Percentiles rank a stretch among this genome's conserved stretches.
Conservation (phyloP, 2,797 vertebrate genomes). For the Ctenochaetus hawaiiensis region DNA sequence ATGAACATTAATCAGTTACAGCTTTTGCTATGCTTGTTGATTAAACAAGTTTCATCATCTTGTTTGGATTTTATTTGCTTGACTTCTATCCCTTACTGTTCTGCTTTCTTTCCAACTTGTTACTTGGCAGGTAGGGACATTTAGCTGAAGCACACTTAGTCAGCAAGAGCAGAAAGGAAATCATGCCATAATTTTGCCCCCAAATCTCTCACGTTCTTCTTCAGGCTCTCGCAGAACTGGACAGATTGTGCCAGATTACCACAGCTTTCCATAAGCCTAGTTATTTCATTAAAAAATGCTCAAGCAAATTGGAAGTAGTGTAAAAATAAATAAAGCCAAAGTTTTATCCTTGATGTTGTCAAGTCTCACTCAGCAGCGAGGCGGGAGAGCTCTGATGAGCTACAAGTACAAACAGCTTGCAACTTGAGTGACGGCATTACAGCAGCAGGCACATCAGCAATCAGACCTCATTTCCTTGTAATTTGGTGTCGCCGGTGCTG, state of each 20-base stretch:
- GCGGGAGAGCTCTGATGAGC: slow-evolving; percentile 66
- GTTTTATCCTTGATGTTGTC: slow-evolving; percentile 42
- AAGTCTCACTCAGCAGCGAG: slow-evolving; percentile 42
- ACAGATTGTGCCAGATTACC: slow-evolving; percentile 26
- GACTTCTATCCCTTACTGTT: background rate
- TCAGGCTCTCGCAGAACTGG: background rate
- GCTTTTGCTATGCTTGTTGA: background rate
- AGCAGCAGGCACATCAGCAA: slow-evolving; percentile 76
- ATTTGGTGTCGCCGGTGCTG: slow-evolving; percentile 66
- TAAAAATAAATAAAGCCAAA: slow-evolving; percentile 36
- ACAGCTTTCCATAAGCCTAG: slow-evolving; percentile 6
- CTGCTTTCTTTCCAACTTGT: background rate
- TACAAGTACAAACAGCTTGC: slow-evolving; percentile 66
- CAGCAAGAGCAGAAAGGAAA: slow-evolving; percentile 13
- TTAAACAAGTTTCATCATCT: background rate
- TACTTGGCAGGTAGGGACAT: background rate
- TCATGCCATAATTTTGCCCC: background rate
- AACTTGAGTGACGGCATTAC: slow-evolving; percentile 74
- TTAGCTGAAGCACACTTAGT: slow-evolving; percentile 21
- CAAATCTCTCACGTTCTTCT: background rate
- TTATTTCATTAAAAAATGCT: slow-evolving; percentile 20
- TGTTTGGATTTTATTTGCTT: background rate
- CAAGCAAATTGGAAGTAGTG: slow-evolving; percentile 30
- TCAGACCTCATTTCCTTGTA: slow-evolving; percentile 80
- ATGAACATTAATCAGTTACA: background rate